Evolutionary conservation across 2,888 invertebrate species (phyloP).

Genomic region (Apantesis nais): DNA sequence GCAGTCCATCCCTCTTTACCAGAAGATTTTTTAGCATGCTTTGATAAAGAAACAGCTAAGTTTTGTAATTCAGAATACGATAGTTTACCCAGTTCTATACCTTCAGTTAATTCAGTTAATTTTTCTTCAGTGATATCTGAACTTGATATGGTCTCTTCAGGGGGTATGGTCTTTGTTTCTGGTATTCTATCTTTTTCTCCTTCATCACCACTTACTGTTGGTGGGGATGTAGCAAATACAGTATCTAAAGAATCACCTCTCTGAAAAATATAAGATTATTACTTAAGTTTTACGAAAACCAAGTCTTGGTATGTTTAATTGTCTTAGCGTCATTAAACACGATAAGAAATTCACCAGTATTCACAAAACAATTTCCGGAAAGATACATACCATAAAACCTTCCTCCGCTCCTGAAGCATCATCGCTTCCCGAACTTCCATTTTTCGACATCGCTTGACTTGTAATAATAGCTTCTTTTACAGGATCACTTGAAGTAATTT

Average conservation of each 20-base stretch:
- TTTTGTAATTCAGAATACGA: conserved; percentile 78
- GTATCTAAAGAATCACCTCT: conserved; percentile 89
- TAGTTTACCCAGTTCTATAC: conserved; percentile 74
- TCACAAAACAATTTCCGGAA: not conserved
- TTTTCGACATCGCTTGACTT: conserved; percentile 57
- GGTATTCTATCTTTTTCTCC: conserved; percentile 57
- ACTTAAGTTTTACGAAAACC: not conserved
- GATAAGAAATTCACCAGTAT: not conserved
- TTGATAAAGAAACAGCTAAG: conserved; percentile 76
- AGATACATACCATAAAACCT: conserved; percentile 78
- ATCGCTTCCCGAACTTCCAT: conserved; percentile 79
- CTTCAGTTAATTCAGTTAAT: conserved; percentile 73
- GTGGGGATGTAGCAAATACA: conserved; percentile 88
- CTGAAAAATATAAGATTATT: conserved; percentile 66
- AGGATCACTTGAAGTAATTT: conserved; percentile 27
- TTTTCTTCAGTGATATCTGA: conserved; percentile 75
- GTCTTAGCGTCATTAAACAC: not conserved
- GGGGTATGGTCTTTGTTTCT: conserved; percentile 32
- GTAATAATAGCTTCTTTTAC: conserved; percentile 34
- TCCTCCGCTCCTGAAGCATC: conserved; percentile 76
- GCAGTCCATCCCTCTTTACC: conserved; percentile 79
- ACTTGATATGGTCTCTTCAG: conserved; percentile 47
- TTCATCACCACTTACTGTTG: conserved; percentile 70
- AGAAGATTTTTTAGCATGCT: conserved; percentile 73
- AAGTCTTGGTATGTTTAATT: not conserved